These are phyloP conservation scores for Paraescarpia echinospica DNA, from an alignment of 1,140 invertebrate species.

Conservation along the genomic window DNA sequence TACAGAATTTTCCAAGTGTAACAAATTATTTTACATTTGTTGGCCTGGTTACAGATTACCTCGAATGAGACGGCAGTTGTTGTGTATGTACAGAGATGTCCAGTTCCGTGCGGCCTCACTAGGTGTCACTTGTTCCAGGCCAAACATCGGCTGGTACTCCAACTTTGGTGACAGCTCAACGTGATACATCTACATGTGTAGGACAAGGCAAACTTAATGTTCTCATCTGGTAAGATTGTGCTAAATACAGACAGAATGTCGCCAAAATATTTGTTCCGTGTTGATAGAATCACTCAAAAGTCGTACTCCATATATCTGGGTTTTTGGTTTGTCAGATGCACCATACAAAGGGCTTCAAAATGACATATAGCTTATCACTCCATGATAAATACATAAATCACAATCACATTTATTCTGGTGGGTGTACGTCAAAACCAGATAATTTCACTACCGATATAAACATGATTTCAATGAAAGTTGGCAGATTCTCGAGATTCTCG, in stretches of 20 bases:
- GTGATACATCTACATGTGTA: neutral
- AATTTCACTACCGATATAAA: too few species aligned
- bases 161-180: conserved; percentile 32
- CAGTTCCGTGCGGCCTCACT: conserved; percentile 35
- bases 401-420: too few species aligned
- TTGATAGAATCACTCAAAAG: too few species aligned
- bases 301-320: too few species aligned
- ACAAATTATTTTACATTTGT: neutral
- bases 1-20: neutral
- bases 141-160: conserved; percentile 40
- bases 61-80: conserved; percentile 39
- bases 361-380: too few species aligned
- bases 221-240: neutral
- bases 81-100: conserved; percentile 38
- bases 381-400: too few species aligned
- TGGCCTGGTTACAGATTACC: conserved; percentile 29
- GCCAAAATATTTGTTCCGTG: neutral
- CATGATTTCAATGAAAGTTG: too few species aligned
- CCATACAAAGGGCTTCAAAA: too few species aligned
- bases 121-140: conserved; percentile 38
- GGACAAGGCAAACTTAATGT: neutral
- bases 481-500: too few species aligned
- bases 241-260: neutral
- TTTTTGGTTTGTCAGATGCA: too few species aligned
- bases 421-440: too few species aligned